These are phyloP conservation scores for Jaculus jaculus DNA, from an alignment of 2,113 vertebrate genomes.

Conservation along the genomic window DNA sequence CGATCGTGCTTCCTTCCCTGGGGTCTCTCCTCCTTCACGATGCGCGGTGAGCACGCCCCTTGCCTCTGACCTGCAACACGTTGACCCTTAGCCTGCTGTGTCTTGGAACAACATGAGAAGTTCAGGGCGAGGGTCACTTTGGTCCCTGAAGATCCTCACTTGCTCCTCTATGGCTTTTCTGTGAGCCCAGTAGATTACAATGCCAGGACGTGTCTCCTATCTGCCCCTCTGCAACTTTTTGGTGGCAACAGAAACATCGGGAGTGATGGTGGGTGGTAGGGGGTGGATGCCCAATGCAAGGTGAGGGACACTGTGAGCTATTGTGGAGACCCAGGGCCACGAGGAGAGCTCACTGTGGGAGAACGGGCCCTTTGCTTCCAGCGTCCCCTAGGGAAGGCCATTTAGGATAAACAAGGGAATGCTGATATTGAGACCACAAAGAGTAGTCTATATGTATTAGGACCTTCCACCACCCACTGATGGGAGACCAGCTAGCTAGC, in stretches of 20 bases:
- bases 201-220: no score
- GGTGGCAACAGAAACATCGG: neutral
- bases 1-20: neutral
- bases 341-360: no score
- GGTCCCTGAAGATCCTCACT: neutral
- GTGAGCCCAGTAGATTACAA: neutral
- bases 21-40: neutral
- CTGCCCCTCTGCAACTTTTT: neutral
- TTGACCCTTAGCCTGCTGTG: no score
- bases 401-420: neutral
- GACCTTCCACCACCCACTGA: neutral
- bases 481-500: neutral
- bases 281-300: neutral
- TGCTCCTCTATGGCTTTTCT: neutral
- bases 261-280: neutral
- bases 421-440: no score
- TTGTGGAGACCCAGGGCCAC: no score
- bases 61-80: no score
- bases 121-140: no score
- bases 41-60: no score
- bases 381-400: neutral
- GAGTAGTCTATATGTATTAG: neutral
- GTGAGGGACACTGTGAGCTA: neutral
- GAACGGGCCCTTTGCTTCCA: neutral
- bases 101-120: neutral